These are phyloP conservation scores for Geotrupes spiniger DNA, from an alignment of 2,888 invertebrate genomes.

Conservation along the genomic window DNA sequence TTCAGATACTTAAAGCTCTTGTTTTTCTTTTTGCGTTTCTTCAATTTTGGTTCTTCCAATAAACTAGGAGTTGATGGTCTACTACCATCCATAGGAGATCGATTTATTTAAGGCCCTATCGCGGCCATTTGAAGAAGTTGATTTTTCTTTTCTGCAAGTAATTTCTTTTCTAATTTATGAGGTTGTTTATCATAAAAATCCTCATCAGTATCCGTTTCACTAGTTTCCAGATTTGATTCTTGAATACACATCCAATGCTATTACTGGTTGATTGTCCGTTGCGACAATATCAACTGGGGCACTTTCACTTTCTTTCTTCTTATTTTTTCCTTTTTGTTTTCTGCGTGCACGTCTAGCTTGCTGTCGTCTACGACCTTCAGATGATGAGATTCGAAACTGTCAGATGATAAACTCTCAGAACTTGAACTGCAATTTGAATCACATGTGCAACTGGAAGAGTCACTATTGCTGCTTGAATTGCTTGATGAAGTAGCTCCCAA, in stretches of 20 bases:
- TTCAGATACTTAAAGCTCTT: slow-evolving; percentile 41
- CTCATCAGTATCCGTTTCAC: slow-evolving; percentile 82
- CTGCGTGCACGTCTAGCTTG: slow-evolving; percentile 49
- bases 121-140: slow-evolving; percentile 63
- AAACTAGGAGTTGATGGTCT: slow-evolving; percentile 63
- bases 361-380: slow-evolving; percentile 51
- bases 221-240: slow-evolving; percentile 83
- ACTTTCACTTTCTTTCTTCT: slow-evolving; percentile 48
- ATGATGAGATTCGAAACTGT: slow-evolving; percentile 61
- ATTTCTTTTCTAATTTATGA: slow-evolving; percentile 68
- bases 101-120: slow-evolving; percentile 60
- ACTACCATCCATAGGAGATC: slow-evolving; percentile 60
- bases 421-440: slow-evolving; percentile 67
- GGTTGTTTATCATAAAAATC: slow-evolving; percentile 86
- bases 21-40: slow-evolving; percentile 61
- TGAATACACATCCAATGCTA: slow-evolving; percentile 61
- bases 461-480: slow-evolving; percentile 73
- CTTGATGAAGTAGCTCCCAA: slow-evolving; percentile 62
- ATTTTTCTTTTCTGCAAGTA: slow-evolving; percentile 72
- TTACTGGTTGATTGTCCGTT: slow-evolving; percentile 45
- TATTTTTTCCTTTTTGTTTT: slow-evolving; percentile 39
- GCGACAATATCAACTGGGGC: slow-evolving; percentile 55
- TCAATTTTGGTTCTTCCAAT: slow-evolving; percentile 58
- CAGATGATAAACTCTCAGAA: slow-evolving; percentile 56
- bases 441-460: slow-evolving; percentile 75